These are phyloP conservation scores for Chroicocephalus ridibundus DNA, from an alignment of 2,113 vertebrate genomes.

Conservation along the genomic window DNA sequence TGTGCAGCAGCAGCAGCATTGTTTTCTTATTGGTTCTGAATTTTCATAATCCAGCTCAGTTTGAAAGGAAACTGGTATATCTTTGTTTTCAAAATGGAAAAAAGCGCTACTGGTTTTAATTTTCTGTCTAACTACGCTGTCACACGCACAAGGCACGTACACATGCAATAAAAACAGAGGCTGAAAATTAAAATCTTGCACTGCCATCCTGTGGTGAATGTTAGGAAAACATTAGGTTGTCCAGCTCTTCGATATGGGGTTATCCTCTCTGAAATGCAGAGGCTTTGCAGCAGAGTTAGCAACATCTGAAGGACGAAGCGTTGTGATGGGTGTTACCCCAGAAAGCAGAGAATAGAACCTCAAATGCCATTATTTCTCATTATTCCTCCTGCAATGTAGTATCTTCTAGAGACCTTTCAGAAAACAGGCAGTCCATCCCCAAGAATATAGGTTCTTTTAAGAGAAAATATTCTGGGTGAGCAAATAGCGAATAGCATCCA, in stretches of 20 bases:
- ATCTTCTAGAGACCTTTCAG: background rate
- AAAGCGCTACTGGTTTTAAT: constrained; percentile 42
- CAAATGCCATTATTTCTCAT: background rate
- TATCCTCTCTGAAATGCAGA: background rate
- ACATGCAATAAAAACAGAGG: background rate
- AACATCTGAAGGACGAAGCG: background rate
- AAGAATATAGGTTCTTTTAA: background rate
- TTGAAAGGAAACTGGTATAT: background rate
- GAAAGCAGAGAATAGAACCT: background rate
- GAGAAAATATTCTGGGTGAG: background rate
- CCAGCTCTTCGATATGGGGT: accelerated
- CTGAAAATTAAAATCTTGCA: constrained; percentile 1
- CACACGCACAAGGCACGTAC: background rate
- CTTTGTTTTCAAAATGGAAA: constrained; percentile 42
- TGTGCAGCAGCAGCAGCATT: background rate
- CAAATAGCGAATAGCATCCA: background rate
- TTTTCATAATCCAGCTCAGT: background rate
- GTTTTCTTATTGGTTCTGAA: background rate
- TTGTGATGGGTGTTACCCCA: accelerated
- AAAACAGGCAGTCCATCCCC: background rate
- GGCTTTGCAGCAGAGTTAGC: background rate
- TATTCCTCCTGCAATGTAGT: background rate
- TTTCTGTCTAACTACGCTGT: background rate
- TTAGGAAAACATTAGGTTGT: background rate
- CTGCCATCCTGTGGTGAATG: constrained; percentile 58